Percentiles rank a stretch among this genome's conserved stretches.
These are phyloP conservation scores for Coelopa frigida DNA, from an alignment of 1,140 invertebrate species.

Conservation along the genomic window DNA sequence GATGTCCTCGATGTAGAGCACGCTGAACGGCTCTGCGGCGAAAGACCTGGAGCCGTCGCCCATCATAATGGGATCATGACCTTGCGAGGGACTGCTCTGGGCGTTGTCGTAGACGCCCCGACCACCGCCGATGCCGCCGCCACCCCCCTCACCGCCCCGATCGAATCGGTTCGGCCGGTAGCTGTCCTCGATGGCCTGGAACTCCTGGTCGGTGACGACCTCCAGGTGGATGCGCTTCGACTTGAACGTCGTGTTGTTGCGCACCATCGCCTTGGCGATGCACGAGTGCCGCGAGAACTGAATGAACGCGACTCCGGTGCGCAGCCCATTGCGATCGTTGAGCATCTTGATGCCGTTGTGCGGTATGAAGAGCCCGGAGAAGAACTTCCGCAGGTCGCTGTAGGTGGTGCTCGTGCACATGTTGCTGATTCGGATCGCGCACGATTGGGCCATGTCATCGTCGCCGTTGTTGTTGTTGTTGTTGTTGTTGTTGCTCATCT, in stretches of 20 bases:
- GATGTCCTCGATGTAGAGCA: conserved; percentile 60
- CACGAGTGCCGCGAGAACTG: conserved; percentile 62
- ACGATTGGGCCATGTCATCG: neutral
- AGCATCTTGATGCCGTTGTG: conserved; percentile 80
- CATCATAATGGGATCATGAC: conserved; percentile 6
- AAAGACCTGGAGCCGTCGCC: conserved; percentile 16
- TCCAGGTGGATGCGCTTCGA: conserved; percentile 46
- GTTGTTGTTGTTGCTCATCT: too few species aligned
- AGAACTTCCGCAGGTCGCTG: conserved; percentile 72
- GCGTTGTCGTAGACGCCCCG: neutral
- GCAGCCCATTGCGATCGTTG: conserved; percentile 68
- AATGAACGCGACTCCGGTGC: conserved; percentile 72
- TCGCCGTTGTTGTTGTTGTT: conserved; percentile 6
- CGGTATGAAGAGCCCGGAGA: conserved; percentile 67
- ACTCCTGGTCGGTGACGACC: conserved; percentile 30
- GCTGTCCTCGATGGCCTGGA: conserved; percentile 26
- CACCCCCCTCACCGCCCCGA: conserved; percentile 2
- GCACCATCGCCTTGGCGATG: conserved; percentile 61
- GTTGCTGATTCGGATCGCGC: conserved; percentile 59
- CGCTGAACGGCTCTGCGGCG: conserved; percentile 46
- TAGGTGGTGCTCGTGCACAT: conserved; percentile 61
- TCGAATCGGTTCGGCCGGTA: conserved; percentile 13
- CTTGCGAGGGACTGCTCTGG: neutral
- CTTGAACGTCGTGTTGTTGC: conserved; percentile 52
- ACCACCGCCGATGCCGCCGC: conserved; percentile 8